Conservation (phyloP, 2,888 invertebrate genomes). For the Margaritifera margaritifera region DNA sequence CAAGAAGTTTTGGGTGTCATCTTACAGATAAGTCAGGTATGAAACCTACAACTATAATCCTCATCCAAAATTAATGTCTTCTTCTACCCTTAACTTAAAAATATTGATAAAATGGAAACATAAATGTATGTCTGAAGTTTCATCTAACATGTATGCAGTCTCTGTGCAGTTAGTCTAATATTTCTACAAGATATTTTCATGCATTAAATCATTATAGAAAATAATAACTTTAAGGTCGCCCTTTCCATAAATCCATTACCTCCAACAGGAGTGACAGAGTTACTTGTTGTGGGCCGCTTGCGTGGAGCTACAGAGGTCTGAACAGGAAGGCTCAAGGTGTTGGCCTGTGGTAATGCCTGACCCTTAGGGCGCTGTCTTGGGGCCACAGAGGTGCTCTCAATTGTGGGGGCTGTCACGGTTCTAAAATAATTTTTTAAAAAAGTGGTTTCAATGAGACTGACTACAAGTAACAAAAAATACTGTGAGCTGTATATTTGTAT, state of each 20-base stretch:
- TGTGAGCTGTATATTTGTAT: too few species aligned
- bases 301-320: constrained; percentile 66
- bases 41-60: too few species aligned
- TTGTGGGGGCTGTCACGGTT: constrained; percentile 63
- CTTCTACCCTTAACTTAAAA: too few species aligned
- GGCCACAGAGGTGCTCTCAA: constrained; percentile 85
- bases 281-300: constrained; percentile 57
- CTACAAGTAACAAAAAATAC: too few species aligned
- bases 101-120: too few species aligned
- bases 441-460: too few species aligned
- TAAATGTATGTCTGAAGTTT: too few species aligned
- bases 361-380: constrained; percentile 88
- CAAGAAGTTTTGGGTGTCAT: too few species aligned
- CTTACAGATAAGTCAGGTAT: too few species aligned
- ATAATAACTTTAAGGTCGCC: not conserved
- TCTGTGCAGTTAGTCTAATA: not conserved
- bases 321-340: constrained; percentile 62
- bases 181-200: not conserved
- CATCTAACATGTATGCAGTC: too few species aligned
- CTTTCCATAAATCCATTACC: constrained; percentile 13
- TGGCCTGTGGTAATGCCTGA: constrained; percentile 46
- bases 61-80: too few species aligned
- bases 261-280: constrained; percentile 47
- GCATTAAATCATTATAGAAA: not conserved
- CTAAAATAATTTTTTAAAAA: constrained; percentile 18